Evolutionary conservation across 2,888 invertebrate genomes (phyloP).

Genomic region (Cephus runcator): DNA sequence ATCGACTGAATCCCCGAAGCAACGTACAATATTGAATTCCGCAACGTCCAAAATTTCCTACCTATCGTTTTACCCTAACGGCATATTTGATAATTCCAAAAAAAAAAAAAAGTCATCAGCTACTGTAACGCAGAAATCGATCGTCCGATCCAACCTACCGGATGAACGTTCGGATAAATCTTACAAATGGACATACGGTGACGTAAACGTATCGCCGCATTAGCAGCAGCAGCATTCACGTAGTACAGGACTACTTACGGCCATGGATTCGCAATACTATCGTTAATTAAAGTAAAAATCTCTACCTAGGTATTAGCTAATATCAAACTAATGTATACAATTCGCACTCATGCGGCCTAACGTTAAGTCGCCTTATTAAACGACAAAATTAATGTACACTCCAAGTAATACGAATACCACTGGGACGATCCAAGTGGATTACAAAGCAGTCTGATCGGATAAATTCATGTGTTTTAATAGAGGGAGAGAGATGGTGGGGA

Average conservation of each 20-base stretch:
- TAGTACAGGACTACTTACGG: slow-evolving; percentile 30
- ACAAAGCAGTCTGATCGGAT: background rate
- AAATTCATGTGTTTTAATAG: background rate
- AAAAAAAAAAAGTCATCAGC: background rate
- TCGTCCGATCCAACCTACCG: background rate
- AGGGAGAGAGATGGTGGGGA: background rate
- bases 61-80: background rate
- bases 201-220: slow-evolving; percentile 28
- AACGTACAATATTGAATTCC: background rate
- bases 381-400: slow-evolving; percentile 34
- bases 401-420: background rate
- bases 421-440: background rate
- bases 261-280: slow-evolving; percentile 14
- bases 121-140: background rate
- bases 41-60: too few species aligned
- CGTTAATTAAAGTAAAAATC: slow-evolving; percentile 40
- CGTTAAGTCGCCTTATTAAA: slow-evolving; percentile 17
- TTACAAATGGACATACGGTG: background rate
- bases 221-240: slow-evolving; percentile 28
- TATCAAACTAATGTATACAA: slow-evolving; percentile 37
- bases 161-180: background rate
- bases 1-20: background rate
- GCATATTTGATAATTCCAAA: background rate
- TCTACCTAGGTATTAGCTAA: slow-evolving; percentile 43
- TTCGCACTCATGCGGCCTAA: slow-evolving; percentile 36